Evolutionary conservation across 2,888 invertebrate genomes (phyloP).

Genomic region (Drosophila vallismaia): DNA sequence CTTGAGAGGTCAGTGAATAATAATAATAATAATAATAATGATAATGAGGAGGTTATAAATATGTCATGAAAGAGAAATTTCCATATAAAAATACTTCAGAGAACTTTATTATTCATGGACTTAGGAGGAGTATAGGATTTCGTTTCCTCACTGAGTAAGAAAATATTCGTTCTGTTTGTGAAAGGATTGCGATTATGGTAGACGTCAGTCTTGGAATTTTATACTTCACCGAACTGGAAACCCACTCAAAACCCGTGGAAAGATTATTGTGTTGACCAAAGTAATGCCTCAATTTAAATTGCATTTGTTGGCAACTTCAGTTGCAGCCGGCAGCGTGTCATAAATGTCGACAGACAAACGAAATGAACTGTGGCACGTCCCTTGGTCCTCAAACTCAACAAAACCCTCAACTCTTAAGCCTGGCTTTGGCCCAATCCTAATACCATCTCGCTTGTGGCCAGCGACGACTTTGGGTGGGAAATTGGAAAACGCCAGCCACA

Average conservation of each 20-base stretch:
- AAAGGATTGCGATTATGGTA: constrained; percentile 1
- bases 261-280: constrained; percentile 40
- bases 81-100: constrained; percentile 8
- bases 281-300: constrained; percentile 50
- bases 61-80: constrained; percentile 20
- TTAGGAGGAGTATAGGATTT: not conserved
- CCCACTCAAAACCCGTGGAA: constrained; percentile 3
- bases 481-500: constrained; percentile 73
- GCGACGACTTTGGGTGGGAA: constrained; percentile 46
- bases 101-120: constrained; percentile 6
- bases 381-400: not conserved
- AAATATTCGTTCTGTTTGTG: not conserved
- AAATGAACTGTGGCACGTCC: constrained; percentile 39
- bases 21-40: constrained; percentile 26
- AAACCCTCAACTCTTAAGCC: constrained; percentile 3
- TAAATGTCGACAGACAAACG: constrained; percentile 47
- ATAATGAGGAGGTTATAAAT: constrained; percentile 32
- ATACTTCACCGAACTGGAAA: not conserved
- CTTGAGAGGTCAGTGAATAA: constrained; percentile 29
- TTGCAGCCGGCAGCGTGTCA: constrained; percentile 42
- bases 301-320: constrained; percentile 39
- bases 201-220: not conserved
- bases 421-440: constrained; percentile 24
- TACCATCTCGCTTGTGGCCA: constrained; percentile 24
- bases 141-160: not conserved